Evolutionary conservation across 2,113 vertebrate species (phyloP), one percentile per base, ranked within the genome.

Genomic region (Seriola quinqueradiata): DNA sequence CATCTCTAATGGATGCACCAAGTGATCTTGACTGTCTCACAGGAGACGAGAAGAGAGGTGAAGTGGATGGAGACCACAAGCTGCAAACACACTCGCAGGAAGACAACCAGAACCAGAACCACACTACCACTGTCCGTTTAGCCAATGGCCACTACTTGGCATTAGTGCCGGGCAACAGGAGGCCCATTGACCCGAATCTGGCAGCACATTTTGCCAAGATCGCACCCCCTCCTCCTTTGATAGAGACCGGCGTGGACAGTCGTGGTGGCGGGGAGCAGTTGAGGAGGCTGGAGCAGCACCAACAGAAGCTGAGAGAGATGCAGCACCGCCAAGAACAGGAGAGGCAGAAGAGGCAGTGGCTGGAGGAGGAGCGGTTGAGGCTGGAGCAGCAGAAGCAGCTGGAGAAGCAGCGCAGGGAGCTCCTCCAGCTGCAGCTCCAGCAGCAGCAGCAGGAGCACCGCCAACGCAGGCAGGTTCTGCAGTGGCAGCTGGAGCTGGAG

Each of bases 1-100:
- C 90, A 82, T 92, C 86, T 89, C 52, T 93, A 80, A 91, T 73
- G 71, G 87, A 93, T 81, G 92, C 90, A 84, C 88, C 88, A 89
- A 93, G 94, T 94, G 94, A 93, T 91, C 82, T 92, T 92, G 82
- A 93, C 92, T 96, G 93, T 95, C 92, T 92, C 88, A 90, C 94
- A 96, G 95, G 93, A 90, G 85, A 93, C 76, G 61, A 60, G 82
- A 92, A 91, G 79, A 90, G 17, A 36, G 17, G 55, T 17, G 85
- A 78, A 55, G 75, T 1, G 42, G 90, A 78, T 2, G 82, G 85
- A 60, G 85, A 67, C 40, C 50, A 40, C 72, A 25, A 17, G 74
- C 61, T 57, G 69, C 87, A 73, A 75, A 71, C 63, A 5, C 36
- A 44, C 82, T 88, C 70, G 4, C 79, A 50, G 66, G 90, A 92